Conservation (phyloP, 2,113 vertebrate species). For the Caretta caretta region DNA sequence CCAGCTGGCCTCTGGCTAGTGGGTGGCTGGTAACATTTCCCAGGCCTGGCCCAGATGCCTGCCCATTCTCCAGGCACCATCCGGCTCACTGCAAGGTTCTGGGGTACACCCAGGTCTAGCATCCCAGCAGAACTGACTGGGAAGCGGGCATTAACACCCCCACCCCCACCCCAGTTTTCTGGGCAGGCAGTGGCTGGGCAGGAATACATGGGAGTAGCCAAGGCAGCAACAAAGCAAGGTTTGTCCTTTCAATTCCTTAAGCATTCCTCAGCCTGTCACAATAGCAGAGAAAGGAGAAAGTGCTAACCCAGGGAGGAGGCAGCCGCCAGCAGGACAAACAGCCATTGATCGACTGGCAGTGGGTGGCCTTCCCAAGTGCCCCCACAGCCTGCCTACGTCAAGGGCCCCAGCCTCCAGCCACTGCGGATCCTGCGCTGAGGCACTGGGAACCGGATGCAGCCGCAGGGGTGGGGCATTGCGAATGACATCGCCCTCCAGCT, state of each 20-base stretch:
- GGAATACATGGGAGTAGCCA: slow-evolving; percentile 51
- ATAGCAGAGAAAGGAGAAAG: not conserved
- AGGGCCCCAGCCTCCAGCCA: not conserved
- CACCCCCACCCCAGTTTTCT: slow-evolving; percentile 31
- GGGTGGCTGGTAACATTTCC: not conserved
- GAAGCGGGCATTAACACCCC: slow-evolving; percentile 29
- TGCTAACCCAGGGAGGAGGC: not conserved
- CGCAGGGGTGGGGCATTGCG: not conserved
- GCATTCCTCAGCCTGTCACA: slow-evolving; percentile 56
- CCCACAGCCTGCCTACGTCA: not conserved
- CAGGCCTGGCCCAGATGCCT: not conserved
- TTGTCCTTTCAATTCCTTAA: slow-evolving; percentile 72
- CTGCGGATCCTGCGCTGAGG: not conserved
- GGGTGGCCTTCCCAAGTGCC: not conserved
- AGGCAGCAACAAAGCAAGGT: slow-evolving; percentile 71
- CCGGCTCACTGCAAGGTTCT: not conserved
- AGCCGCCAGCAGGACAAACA: slow-evolving; percentile 5
- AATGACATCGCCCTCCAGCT: not conserved
- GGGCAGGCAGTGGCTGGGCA: slow-evolving; percentile 59
- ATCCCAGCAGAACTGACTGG: not conserved
- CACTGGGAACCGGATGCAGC: not conserved
- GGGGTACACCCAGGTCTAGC: no score
- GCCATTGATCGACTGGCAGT: not conserved
- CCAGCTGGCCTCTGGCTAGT: no score
- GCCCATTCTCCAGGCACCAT: no score